Percentiles rank a stretch among this genome's conserved stretches.
Conservation (phyloP, 2,888 invertebrate species). For the Ypsolopha sequella region DNA sequence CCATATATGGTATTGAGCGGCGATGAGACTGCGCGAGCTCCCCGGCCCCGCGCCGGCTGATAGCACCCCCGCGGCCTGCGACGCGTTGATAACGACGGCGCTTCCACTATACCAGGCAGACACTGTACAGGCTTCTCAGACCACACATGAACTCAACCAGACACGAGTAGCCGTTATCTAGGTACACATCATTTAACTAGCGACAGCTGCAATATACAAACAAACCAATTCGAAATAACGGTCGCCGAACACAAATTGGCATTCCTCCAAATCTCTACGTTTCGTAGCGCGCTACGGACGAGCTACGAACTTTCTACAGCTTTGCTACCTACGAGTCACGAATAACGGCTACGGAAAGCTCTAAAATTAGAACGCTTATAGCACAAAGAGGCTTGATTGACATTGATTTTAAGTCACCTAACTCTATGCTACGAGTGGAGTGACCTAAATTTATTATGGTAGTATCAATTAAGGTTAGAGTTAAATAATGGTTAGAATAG, state of each 20-base stretch:
- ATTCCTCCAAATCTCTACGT: not conserved
- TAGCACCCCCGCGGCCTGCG: slow-evolving; percentile 28
- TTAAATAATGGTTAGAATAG: not conserved
- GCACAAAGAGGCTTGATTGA: not conserved
- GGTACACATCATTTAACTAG: not conserved
- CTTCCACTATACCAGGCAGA: slow-evolving; percentile 16
- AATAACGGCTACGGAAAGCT: not conserved
- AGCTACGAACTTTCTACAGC: not conserved
- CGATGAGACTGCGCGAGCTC: slow-evolving; percentile 66
- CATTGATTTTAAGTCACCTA: not conserved
- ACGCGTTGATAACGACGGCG: slow-evolving; percentile 48
- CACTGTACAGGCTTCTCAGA: slow-evolving; percentile 7
- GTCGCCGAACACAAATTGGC: not conserved
- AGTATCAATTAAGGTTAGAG: not conserved
- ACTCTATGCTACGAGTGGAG: not conserved
- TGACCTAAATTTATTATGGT: not conserved
- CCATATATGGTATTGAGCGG: slow-evolving; percentile 80
- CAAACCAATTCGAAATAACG: not conserved
- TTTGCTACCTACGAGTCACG: no score
- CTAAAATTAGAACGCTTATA: not conserved
- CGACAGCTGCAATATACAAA: not conserved
- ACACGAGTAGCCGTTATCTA: not conserved
- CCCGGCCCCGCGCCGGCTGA: slow-evolving; percentile 24
- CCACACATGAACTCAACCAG: slow-evolving; percentile 21
- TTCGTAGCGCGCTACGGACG: not conserved